A percentile compares a stretch with the other conserved stretches of the same genome.
phyloP scores from a whole-genome alignment of 2,113 vertebrate genomes.

The Athene cunicularia region DNA sequence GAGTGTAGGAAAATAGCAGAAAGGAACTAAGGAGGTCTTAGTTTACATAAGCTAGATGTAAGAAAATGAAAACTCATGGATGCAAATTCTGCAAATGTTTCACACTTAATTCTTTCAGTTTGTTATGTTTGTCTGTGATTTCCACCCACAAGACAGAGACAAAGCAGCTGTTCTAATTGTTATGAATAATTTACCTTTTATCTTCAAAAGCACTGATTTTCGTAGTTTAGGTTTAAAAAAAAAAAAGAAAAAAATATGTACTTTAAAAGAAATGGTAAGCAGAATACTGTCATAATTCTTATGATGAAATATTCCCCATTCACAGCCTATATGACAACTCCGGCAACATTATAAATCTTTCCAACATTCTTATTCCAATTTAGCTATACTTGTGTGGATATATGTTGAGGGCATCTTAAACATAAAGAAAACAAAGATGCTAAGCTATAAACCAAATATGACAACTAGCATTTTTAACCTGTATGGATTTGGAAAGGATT shows the following conservation, averaged over 20 bases:
- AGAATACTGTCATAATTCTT: neutral
- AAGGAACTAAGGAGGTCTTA: neutral
- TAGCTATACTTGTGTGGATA: neutral
- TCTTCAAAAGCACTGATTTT: neutral
- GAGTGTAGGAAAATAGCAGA: neutral
- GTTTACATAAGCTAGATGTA: neutral
- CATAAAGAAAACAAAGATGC: slow-evolving; percentile 33
- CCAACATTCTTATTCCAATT: slow-evolving; percentile 22
- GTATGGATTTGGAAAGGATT: neutral
- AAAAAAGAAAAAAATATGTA: neutral
- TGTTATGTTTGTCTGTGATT: neutral
- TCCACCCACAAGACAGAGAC: neutral
- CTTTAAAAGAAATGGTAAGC: slow-evolving; percentile 5
- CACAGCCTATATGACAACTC: neutral
- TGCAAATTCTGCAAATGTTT: neutral
- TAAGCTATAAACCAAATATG: slow-evolving; percentile 12
- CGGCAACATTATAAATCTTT: slow-evolving; percentile 42
- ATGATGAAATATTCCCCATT: neutral
- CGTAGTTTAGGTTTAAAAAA: neutral
- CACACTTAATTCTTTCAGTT: neutral
- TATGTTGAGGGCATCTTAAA: slow-evolving; percentile 10
- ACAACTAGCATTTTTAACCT: slow-evolving; percentile 22
- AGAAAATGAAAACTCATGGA: neutral
- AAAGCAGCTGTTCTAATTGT: neutral
- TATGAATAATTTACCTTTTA: neutral